These are phyloP conservation scores for Chelon auratus DNA, from an alignment of 2,797 vertebrate species.

Conservation along the genomic window DNA sequence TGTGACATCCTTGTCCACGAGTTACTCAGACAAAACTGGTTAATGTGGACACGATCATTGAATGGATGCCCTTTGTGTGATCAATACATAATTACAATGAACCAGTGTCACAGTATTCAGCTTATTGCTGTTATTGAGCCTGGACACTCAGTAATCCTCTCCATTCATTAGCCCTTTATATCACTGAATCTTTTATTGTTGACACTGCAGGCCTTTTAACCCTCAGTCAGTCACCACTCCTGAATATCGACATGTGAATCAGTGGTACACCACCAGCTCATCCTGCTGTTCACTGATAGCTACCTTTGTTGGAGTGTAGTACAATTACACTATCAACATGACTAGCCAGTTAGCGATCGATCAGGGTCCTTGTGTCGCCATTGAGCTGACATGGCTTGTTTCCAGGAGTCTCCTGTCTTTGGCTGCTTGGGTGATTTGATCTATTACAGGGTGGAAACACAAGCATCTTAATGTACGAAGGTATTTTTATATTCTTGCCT, in stretches of 20 bases:
- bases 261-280: background rate
- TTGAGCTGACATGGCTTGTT: conserved; percentile 1
- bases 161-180: background rate
- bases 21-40: background rate
- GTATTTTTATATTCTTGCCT: conserved; percentile 24
- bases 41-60: background rate
- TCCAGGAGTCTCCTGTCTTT: conserved; percentile 13
- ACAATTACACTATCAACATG: conserved; percentile 4
- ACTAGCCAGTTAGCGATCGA: conserved; percentile 32
- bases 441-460: conserved; percentile 79
- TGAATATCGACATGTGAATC: background rate
- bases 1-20: background rate
- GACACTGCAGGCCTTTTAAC: background rate
- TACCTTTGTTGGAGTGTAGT: background rate
- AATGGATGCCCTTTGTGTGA: background rate
- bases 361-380: background rate
- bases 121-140: conserved; percentile 15
- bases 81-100: conserved; percentile 13
- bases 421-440: conserved; percentile 4
- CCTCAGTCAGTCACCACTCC: background rate
- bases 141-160: conserved; percentile 11
- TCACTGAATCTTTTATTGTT: background rate
- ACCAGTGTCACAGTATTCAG: background rate
- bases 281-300: conserved; percentile 12
- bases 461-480: conserved; percentile 82